Evolutionary conservation across 2,888 invertebrate genomes (phyloP), one percentile per base, ranked within the genome.

Genomic region (Reticulitermes lucifugus): DNA sequence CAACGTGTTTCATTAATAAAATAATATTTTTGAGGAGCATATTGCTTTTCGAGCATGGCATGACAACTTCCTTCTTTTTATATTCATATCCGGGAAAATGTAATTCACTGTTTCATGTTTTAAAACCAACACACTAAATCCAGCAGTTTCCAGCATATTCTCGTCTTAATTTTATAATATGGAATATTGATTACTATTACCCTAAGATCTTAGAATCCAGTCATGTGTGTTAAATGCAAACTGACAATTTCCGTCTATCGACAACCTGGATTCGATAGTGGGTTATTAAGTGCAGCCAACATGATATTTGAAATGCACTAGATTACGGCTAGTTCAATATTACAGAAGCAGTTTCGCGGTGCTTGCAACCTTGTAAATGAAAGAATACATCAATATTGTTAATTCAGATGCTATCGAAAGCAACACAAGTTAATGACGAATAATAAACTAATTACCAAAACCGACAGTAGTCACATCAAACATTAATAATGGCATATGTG

Each of bases 201-300:
- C 25, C 6, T n/a, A 65, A 65, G 4, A 25, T 25, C 65, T 65
- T 65, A 65, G 25, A 65, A 7, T 41, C 60, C 81, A 22, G 25
- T 81, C 81, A 81, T 81, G 65, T 81, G 70, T 81, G 43, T 43
- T 43, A 46, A 81, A 65, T 43, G 65, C 46, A 65, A 70, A 77
- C 22, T 81, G 81, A 81, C 81, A 46, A 29, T 79, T 79, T 79
- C n/a, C 51, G 18, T 25, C 25, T 25, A 65, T 65, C 65, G 65
- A 65, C 65, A 25, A 25, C n/a, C n/a, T 4, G 4, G 0, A 25
- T 25, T 65, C 25, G 65, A 25, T 25, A n/a, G n/a, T n/a, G 5
- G 25, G 65, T 25, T 12, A 65, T 25, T n/a, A 65, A 65, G 65
- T 5, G 25, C 12, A 25, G 65, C 65, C 65, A 65, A 65, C 65